These are phyloP conservation scores for Cyprinodon brontotheroides DNA, from an alignment of 2,113 vertebrate species.

Conservation along the genomic window DNA sequence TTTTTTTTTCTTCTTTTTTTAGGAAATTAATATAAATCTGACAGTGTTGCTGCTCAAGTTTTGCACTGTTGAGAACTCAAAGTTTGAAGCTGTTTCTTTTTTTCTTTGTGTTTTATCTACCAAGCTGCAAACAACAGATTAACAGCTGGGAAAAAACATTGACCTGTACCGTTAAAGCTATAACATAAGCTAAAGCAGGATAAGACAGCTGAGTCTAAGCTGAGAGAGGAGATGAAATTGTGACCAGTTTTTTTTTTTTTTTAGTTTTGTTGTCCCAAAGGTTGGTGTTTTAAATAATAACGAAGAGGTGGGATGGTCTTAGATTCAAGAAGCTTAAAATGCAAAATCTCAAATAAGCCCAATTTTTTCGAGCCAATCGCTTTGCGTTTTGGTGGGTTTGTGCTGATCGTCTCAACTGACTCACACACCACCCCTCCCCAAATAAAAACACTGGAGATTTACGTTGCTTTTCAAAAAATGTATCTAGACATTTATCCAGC, in stretches of 20 bases:
- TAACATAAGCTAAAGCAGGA: conserved; percentile 65
- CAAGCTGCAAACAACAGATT: conserved; percentile 39
- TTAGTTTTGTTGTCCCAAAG: conserved; percentile 79
- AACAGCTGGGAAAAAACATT: conserved; percentile 40
- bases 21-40: conserved; percentile 28
- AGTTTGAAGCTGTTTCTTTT: conserved; percentile 39
- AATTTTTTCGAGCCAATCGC: conserved; percentile 80
- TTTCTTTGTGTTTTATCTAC: conserved; percentile 28
- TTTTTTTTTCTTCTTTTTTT: conserved; percentile 30
- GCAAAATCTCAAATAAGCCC: conserved; percentile 83
- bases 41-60: conserved; percentile 10
- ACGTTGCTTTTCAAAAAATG: conserved; percentile 83
- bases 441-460: conserved; percentile 85
- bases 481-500: conserved; percentile 88
- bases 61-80: conserved; percentile 33
- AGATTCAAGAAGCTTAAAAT: conserved; percentile 86
- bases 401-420: conserved; percentile 83
- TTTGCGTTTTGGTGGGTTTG: conserved; percentile 74
- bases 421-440: conserved; percentile 76
- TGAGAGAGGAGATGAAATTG: conserved; percentile 70
- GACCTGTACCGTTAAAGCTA: conserved; percentile 54
- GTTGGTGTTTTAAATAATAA: conserved; percentile 83
- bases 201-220: conserved; percentile 71
- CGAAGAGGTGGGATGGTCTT: conserved; percentile 84
- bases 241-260: conserved; percentile 68